A percentile compares a stretch with the other conserved stretches of the same genome.
Conservation (phyloP, 2,113 vertebrate species). For the Menidia beryllina region DNA sequence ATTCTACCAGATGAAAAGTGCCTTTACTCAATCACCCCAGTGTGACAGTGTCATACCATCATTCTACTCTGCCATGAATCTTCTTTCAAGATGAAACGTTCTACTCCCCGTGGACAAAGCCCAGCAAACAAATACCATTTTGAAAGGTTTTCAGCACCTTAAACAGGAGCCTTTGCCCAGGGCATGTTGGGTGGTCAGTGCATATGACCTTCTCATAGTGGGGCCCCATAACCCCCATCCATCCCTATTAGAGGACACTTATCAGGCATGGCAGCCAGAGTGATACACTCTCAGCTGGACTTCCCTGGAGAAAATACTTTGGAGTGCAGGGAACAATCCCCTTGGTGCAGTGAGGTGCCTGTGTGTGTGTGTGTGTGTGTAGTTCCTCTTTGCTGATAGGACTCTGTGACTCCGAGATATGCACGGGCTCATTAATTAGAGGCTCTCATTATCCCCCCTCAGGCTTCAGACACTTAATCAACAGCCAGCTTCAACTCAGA, state of each 20-base stretch:
- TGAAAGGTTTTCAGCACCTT: slow-evolving; percentile 51
- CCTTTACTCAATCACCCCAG: not conserved
- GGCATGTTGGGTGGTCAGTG: slow-evolving; percentile 70
- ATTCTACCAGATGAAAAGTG: slow-evolving; percentile 10
- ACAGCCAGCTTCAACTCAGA: slow-evolving; percentile 74
- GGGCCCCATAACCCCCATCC: slow-evolving; percentile 69
- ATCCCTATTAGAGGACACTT: slow-evolving; percentile 78
- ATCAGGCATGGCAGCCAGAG: slow-evolving; percentile 68
- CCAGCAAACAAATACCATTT: slow-evolving; percentile 62
- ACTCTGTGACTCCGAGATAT: slow-evolving; percentile 81
- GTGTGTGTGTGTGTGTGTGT: slow-evolving; percentile 40
- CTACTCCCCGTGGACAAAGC: slow-evolving; percentile 33
- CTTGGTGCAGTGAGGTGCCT: slow-evolving; percentile 49
- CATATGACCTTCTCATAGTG: slow-evolving; percentile 70
- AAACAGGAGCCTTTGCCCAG: slow-evolving; percentile 52
- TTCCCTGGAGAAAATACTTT: slow-evolving; percentile 67
- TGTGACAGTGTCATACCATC: slow-evolving; percentile 29
- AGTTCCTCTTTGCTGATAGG: slow-evolving; percentile 72
- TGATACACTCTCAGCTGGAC: slow-evolving; percentile 68
- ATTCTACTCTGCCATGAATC: slow-evolving; percentile 10
- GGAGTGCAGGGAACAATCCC: slow-evolving; percentile 55
- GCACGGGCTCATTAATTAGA: slow-evolving; percentile 82
- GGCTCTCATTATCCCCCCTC: slow-evolving; percentile 80
- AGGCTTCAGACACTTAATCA: slow-evolving; percentile 82
- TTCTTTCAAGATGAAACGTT: slow-evolving; percentile 30